These are phyloP conservation scores for Coreoperca whiteheadi DNA, from an alignment of 2,113 vertebrate genomes.

Conservation along the genomic window DNA sequence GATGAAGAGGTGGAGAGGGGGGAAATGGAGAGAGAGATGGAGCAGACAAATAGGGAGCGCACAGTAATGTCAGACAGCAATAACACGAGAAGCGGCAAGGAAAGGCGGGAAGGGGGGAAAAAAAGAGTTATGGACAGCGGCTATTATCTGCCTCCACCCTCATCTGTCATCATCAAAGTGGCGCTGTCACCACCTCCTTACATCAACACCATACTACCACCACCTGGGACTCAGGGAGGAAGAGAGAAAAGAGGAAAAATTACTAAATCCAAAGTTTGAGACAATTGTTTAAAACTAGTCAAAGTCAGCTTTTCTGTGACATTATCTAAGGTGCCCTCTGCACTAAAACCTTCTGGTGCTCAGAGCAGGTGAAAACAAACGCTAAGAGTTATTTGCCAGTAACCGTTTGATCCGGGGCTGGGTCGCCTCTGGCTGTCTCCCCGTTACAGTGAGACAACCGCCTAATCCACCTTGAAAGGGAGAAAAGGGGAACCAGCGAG, in stretches of 20 bases:
- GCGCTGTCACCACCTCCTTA: constrained; percentile 47
- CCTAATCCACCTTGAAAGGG: constrained; percentile 40
- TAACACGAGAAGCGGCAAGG: constrained; percentile 26
- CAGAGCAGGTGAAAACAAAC: constrained; percentile 13
- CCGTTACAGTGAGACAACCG: constrained; percentile 14
- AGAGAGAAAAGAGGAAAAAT: background rate
- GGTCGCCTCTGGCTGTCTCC: constrained; percentile 17
- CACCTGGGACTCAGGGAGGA: constrained; percentile 26
- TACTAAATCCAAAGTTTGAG: background rate
- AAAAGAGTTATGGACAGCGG: constrained; percentile 53
- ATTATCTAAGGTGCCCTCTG: constrained; percentile 1
- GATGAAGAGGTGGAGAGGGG: constrained; percentile 7
- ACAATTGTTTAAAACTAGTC: background rate
- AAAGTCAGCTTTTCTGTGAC: constrained; percentile 1
- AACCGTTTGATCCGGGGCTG: constrained; percentile 17
- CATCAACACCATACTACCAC: constrained; percentile 31
- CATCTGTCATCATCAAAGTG: constrained; percentile 66
- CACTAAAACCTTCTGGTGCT: background rate
- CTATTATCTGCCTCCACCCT: constrained; percentile 58
- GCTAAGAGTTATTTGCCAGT: background rate
- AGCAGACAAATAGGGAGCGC: constrained; percentile 37
- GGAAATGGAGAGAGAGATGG: constrained; percentile 22
- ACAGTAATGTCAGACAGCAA: constrained; percentile 44
- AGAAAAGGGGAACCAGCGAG: constrained; percentile 12
- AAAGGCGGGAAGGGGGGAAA: background rate